phyloP scores from a whole-genome alignment of 2,888 invertebrate species.

The Pardosa pseudoannulata region DNA sequence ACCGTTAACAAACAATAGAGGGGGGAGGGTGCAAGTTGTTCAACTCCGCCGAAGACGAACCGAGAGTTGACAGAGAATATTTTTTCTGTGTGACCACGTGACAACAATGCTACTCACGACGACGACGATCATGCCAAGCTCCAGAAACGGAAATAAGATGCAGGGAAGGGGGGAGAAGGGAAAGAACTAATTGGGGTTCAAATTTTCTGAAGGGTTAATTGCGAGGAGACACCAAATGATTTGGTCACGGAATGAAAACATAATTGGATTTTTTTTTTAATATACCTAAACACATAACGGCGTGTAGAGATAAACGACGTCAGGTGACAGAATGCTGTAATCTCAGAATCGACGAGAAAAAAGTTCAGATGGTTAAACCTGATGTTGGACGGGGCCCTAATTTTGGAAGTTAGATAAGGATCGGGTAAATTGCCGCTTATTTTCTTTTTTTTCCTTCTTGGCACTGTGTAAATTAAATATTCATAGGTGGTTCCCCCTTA shows the following conservation, averaged over 20 bases:
- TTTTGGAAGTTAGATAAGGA: too few species aligned
- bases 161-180: too few species aligned
- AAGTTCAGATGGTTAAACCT: slow-evolving; percentile 2
- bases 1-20: too few species aligned
- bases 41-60: too few species aligned
- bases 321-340: not conserved
- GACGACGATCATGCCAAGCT: not conserved
- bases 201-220: slow-evolving; percentile 1
- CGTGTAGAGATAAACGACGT: not conserved
- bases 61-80: not conserved
- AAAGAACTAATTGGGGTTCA: not conserved
- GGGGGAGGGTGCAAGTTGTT: too few species aligned
- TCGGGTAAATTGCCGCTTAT: too few species aligned
- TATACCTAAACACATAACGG: too few species aligned
- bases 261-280: slow-evolving; percentile 1
- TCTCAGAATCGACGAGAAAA: not conserved
- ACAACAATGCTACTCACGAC: not conserved
- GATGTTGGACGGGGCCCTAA: not conserved
- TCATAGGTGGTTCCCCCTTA: too few species aligned
- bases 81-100: not conserved
- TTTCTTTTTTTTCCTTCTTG: too few species aligned
- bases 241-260: not conserved
- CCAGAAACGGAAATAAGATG: not conserved
- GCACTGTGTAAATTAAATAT: too few species aligned
- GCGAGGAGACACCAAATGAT: not conserved